These are phyloP conservation scores for Premnoplex brunnescens DNA, from an alignment of 2,797 vertebrate genomes.

Conservation along the genomic window DNA sequence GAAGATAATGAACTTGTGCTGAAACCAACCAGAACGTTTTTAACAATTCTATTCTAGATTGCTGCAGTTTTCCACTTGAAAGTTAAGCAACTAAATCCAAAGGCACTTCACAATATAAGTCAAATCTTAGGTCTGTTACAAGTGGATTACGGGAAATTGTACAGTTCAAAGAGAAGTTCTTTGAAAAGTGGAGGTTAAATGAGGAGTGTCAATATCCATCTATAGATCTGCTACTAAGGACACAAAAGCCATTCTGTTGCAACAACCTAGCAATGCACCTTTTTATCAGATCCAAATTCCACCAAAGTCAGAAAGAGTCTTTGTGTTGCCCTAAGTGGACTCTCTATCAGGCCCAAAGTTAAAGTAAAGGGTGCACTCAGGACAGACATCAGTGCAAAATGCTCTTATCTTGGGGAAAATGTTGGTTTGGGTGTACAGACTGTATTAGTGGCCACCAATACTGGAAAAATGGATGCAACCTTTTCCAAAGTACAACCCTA, in stretches of 20 bases:
- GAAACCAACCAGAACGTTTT: slow-evolving; percentile 13
- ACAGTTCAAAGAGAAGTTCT: background rate
- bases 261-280: background rate
- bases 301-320: background rate
- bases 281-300: background rate
- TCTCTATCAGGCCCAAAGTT: background rate
- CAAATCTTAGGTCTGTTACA: background rate
- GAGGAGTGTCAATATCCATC: background rate
- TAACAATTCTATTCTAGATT: background rate
- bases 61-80: background rate
- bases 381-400: background rate
- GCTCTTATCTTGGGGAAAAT: background rate
- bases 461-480: background rate
- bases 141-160: background rate
- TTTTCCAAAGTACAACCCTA: slow-evolving; percentile 1
- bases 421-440: background rate
- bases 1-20: background rate
- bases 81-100: background rate
- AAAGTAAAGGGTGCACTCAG: background rate
- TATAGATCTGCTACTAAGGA: background rate
- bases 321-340: background rate
- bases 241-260: background rate
- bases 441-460: background rate
- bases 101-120: background rate
- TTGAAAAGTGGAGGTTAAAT: background rate